Base-by-base conservation (phyloP, 1,140 invertebrate genomes). In the Myzus persicae region DNA sequence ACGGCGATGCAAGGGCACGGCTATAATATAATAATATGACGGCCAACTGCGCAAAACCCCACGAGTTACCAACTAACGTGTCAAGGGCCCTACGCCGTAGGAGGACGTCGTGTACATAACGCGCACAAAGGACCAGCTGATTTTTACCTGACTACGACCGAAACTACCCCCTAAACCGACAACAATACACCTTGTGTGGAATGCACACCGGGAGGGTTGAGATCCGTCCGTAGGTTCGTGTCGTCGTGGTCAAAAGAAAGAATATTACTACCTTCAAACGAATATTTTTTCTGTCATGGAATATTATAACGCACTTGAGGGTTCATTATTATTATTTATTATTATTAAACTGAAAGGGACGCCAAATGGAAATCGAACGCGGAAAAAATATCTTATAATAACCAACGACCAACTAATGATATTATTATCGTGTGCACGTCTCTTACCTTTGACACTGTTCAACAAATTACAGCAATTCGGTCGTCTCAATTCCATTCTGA, bases 401-500 rank as follows among this genome's bases (percentile, higher is more conserved):
- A 36, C 36, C 20, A 44, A 42, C 40, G 18, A 42, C 3, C 9
- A 44, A n/a, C 4, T 38, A 38, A 82, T 38, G 9, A 38, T 59
- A 59, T 40, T 18, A 14, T 59, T 59, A 90, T 40, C 54, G 20
- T n/a, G 46, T 26, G 24, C 24, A 22, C 24, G 54, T 91, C n/a
- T 92, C 91, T 93, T 93, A 93, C 91, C 91, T 93, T 93, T n/a
- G 81, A 93, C 81, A 93, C 46, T 93, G 91, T 54, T 54, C 81
- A 85, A 93, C 91, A 54, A 93, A 85, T 84, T 85, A 54, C 26
- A 54, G 84, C 46, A 42, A 85, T n/a, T 54, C 91, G 91, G 38
- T 93, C 81, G 84, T 93, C 91, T 93, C 81, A 93, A 93, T 93
- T 93, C 91, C 91, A 93, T 93, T 93, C 91, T 93, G 91, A 76